A percentile compares a stretch with the other conserved stretches of the same genome.
These are phyloP conservation scores for Dryobotodes eremita DNA, from an alignment of 2,888 invertebrate genomes.

Conservation along the genomic window DNA sequence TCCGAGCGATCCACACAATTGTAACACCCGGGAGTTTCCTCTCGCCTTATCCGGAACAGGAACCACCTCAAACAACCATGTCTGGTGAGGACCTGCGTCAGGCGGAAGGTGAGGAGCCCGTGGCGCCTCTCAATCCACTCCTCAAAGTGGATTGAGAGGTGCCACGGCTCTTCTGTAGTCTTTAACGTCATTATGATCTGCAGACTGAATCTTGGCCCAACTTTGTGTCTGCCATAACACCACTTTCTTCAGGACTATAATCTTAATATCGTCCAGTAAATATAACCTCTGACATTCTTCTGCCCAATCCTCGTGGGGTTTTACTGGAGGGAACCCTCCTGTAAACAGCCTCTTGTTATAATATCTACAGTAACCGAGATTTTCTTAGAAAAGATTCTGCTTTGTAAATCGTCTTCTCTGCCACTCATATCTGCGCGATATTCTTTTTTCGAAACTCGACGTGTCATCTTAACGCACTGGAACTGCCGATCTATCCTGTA, in stretches of 20 bases:
- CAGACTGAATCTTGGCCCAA: no score
- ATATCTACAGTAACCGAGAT: background rate
- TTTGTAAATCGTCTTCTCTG: background rate
- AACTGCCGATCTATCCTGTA: background rate
- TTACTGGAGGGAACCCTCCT: background rate
- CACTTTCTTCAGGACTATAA: background rate
- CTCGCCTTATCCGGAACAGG: no score
- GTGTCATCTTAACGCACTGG: background rate
- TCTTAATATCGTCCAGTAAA: constrained; percentile 4
- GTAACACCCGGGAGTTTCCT: no score
- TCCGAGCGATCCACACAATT: no score
- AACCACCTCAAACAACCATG: no score
- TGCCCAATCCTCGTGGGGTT: background rate
- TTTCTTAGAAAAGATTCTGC: background rate
- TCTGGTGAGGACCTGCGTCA: no score
- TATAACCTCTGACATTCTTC: background rate
- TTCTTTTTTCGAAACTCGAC: background rate
- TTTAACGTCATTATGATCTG: background rate
- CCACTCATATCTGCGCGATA: no score
- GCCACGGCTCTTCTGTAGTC: no score
- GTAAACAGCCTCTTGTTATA: background rate
- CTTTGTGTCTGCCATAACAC: background rate
- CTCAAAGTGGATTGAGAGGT: no score
- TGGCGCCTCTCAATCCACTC: no score
- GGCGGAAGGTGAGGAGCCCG: no score